Evolutionary conservation across 2,888 invertebrate species (phyloP), one percentile per base, ranked within the genome.

Genomic region (Melanostoma mellinum): DNA sequence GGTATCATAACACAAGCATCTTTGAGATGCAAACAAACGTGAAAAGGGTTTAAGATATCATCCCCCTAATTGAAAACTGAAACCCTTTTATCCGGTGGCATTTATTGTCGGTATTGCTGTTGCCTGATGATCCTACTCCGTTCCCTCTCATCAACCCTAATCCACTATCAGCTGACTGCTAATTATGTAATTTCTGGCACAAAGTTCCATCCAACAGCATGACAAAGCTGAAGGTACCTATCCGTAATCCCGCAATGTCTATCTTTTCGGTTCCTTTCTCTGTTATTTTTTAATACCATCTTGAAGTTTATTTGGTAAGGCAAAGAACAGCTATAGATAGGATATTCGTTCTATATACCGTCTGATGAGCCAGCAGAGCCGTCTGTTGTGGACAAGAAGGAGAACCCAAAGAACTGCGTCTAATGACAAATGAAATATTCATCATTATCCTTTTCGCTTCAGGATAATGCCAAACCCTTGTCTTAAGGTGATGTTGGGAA

Each of bases 381-480:
- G 42, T 46, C 72, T 67, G 48, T 50, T 53, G 46, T 69, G 69
- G 78, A 82, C 82, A 78, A 48, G 50, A 63, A 50, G 36, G 58
- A 3, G 33, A 79, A 67, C 50, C 58, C 55, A 38, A 76, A 65
- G 71, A 79, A 52, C 55, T 75, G 63, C 53, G 73, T 84, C 84
- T 85, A 85, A 85, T 85, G 85, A 85, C 78, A 79, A 85, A 85
- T 85, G 79, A 85, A 85, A 85, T 85, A 85, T 85, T 85, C 85
- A 85, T 85, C 79, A 84, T 84, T 84, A 84, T 85, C 85, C 85
- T 67, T 85, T 80, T 85, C 50, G 69, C 77, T 75, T 78, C 56
- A 74, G 74, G 79, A 79, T 82, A 82, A 82, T 82, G 82, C 68
- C 68, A 73, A 78, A 82, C 78, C 78, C 82, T 82, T 78, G 77